A percentile compares a stretch with the other conserved stretches of the same genome.
Evolutionary conservation across 2,888 invertebrate genomes (phyloP).

Genomic region (Agonopterix subpropinquella): DNA sequence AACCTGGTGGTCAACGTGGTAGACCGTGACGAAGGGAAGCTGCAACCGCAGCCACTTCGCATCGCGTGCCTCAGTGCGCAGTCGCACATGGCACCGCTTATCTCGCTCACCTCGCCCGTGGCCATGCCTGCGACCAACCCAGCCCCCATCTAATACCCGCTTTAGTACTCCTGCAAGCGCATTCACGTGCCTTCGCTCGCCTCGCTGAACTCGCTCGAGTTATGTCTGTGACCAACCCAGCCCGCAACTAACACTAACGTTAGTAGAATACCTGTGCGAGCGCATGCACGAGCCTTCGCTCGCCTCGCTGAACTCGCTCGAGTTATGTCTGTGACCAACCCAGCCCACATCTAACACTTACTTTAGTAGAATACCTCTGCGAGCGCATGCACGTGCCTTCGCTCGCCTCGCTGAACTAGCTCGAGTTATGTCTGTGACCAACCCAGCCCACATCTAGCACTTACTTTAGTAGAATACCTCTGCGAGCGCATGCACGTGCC

Average conservation of each 20-base stretch:
- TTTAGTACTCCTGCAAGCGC: conserved; percentile 23
- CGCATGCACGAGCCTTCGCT: background rate
- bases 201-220: conserved; percentile 15
- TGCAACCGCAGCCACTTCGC: conserved; percentile 32
- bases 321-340: conserved; percentile 25
- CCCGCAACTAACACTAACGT: background rate
- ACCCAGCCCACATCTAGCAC: background rate
- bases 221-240: conserved; percentile 1
- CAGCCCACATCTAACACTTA: conserved; percentile 22
- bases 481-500: background rate
- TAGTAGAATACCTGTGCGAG: background rate
- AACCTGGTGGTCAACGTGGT: conserved; percentile 38
- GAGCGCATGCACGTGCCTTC: conserved; percentile 18
- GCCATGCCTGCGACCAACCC: conserved; percentile 2
- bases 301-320: conserved; percentile 14
- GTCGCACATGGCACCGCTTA: conserved; percentile 14
- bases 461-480: background rate
- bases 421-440: conserved; percentile 7
- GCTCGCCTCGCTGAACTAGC: conserved; percentile 12
- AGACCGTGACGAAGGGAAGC: conserved; percentile 26
- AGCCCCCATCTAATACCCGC: background rate
- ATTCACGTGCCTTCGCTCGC: conserved; percentile 15
- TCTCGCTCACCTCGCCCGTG: conserved; percentile 15
- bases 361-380: conserved; percentile 42
- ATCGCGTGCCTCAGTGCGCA: conserved; percentile 35